Base-by-base conservation (phyloP, 2,888 invertebrate genomes). In the Podabrus alpinus region DNA sequence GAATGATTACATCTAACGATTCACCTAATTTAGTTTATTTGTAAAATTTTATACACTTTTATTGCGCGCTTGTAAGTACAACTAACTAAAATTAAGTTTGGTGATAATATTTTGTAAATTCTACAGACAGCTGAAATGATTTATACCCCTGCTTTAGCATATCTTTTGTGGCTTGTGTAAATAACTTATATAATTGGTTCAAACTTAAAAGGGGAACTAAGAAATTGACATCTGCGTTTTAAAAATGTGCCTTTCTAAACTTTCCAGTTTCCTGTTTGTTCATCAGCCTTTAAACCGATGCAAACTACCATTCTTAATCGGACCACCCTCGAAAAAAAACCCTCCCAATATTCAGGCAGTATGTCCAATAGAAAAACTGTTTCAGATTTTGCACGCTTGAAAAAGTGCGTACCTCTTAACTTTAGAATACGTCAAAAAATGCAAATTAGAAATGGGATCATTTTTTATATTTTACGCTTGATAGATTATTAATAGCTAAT, bases 301-400 rank as follows among this genome's bases (percentile, higher is more conserved):
- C 61, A 60, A 2, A 62, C 71, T 69, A 75, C 79, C 79, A 80
- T 79, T 77, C 71, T 76, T 76, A 79, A 78, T 71, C 76, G 72
- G 68, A 77, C 79, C 75, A 78, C 78, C 79, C 79, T 79, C 73
- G 76, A 69, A 77, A 78, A 78, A 79, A 75, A 78, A 78, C 78
- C 80, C 80, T 79, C 79, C 78, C 78, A 75, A 77, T 75, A 76
- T 72, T 77, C 77, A 75, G 75, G 77, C 77, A 66, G 72, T 74
- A 74, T 71, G 75, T 79, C 81, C 81, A 79, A 81, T 80, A 79
- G 80, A 76, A 78, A 76, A 76, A 75, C 76, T 77, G 79, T 79
- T 80, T 78, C 76, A 78, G 78, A 80, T 79, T 81, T 81, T 79
- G 80, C 80, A 81, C 79, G 82, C 80, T 81, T 75, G 77, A 78